phyloP scores from a whole-genome alignment of 2,113 vertebrate species.

The Athene cunicularia region DNA sequence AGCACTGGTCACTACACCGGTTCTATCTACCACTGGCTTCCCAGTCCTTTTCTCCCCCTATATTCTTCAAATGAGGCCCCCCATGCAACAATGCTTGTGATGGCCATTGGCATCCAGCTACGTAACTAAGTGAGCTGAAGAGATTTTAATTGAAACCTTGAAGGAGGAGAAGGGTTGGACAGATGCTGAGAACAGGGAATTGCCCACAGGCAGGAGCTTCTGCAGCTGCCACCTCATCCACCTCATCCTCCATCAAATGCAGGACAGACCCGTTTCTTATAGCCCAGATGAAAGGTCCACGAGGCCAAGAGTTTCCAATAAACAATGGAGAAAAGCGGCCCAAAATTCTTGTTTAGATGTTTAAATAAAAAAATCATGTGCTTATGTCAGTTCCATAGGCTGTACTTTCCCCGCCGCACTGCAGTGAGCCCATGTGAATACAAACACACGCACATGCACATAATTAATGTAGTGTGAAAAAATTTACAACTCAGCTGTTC shows the following conservation, averaged over 20 bases:
- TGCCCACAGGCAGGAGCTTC: not conserved
- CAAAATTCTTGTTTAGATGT: not conserved
- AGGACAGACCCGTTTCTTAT: not conserved
- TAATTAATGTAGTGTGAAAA: constrained; percentile 66
- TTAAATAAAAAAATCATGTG: not conserved
- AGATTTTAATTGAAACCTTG: not conserved
- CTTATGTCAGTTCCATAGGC: not conserved
- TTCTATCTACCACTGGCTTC: not conserved
- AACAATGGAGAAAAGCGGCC: not conserved
- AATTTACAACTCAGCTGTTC: constrained; percentile 46
- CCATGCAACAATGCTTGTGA: not conserved
- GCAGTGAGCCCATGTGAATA: constrained; percentile 15
- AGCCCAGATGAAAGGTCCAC: not conserved
- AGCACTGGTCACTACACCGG: too few species aligned
- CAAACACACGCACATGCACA: not conserved
- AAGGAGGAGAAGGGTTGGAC: not conserved
- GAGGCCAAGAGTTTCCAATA: not conserved
- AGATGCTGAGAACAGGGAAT: not conserved
- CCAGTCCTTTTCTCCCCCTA: not conserved
- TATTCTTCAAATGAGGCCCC: not conserved
- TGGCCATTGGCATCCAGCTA: not conserved
- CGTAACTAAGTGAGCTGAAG: not conserved
- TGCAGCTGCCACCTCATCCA: not conserved
- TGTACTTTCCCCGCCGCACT: not conserved
- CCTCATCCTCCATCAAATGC: not conserved